Evolutionary conservation across 2,113 vertebrate genomes (phyloP).

Genomic region (Rhinopithecus roxellana): DNA sequence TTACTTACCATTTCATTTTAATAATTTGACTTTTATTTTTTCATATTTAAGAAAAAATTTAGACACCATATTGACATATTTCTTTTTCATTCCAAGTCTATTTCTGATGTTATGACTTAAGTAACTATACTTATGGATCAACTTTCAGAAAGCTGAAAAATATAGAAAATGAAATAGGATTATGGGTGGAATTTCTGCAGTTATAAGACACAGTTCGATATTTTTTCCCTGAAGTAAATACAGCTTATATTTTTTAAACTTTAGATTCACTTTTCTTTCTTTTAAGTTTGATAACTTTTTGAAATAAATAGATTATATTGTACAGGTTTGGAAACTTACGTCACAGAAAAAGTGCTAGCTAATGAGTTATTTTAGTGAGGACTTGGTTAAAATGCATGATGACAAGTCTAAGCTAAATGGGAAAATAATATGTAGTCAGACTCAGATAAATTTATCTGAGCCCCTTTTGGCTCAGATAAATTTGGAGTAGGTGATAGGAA

Average conservation of each 20-base stretch:
- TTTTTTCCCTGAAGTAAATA: neutral
- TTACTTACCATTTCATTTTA: neutral
- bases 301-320: slow-evolving; percentile 6
- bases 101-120: neutral
- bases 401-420: neutral
- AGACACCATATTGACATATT: neutral
- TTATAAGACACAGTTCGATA: neutral
- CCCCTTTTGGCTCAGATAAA: neutral
- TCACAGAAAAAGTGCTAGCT: neutral
- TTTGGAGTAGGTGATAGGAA: neutral
- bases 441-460: neutral
- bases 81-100: neutral
- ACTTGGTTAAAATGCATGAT: neutral
- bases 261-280: neutral
- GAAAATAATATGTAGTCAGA: neutral
- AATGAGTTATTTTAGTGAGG: neutral
- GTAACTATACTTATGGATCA: neutral
- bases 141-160: neutral
- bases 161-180: neutral
- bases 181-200: neutral
- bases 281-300: neutral
- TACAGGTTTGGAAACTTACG: neutral
- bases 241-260: neutral
- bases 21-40: neutral
- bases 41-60: neutral